Conservation (phyloP, 2,113 vertebrate genomes). For the Siphamia tubifer region DNA sequence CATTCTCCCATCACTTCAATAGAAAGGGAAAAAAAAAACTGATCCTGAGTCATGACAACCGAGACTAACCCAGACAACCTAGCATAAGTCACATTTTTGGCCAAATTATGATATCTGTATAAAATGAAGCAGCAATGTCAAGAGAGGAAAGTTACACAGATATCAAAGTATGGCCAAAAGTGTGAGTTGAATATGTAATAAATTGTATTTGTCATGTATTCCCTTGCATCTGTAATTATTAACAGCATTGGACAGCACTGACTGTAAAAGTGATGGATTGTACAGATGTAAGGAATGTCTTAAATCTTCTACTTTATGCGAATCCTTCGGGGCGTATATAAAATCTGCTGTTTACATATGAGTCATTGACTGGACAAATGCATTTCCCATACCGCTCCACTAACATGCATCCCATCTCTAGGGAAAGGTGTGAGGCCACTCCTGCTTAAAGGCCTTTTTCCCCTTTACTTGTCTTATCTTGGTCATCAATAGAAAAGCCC, state of each 20-base stretch:
- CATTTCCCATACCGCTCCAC: slow-evolving; percentile 26
- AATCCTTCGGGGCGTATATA: slow-evolving; percentile 11
- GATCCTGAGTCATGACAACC: too few relatives aligned
- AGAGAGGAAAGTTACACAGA: too few relatives aligned
- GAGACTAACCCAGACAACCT: too few relatives aligned
- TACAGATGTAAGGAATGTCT: slow-evolving; percentile 45
- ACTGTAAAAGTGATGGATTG: slow-evolving; percentile 21
- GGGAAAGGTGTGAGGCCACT: neutral
- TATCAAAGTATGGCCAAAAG: too few relatives aligned
- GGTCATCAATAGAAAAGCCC: slow-evolving; percentile 46
- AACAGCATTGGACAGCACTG: neutral
- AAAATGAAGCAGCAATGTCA: neutral
- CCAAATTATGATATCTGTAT: too few relatives aligned
- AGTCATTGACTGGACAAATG: slow-evolving; percentile 37
- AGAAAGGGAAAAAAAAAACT: too few relatives aligned
- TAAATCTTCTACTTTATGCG: slow-evolving; percentile 9
- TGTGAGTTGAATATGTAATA: too few relatives aligned
- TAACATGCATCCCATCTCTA: slow-evolving; percentile 9
- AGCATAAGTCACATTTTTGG: too few relatives aligned
- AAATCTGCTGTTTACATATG: slow-evolving; percentile 41
- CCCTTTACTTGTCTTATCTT: slow-evolving; percentile 1
- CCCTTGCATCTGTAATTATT: neutral
- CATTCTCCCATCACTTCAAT: too few relatives aligned
- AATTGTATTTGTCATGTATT: neutral
- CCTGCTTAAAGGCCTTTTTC: neutral